Conservation (phyloP, 2,113 vertebrate species). For the Chionomys nivalis region DNA sequence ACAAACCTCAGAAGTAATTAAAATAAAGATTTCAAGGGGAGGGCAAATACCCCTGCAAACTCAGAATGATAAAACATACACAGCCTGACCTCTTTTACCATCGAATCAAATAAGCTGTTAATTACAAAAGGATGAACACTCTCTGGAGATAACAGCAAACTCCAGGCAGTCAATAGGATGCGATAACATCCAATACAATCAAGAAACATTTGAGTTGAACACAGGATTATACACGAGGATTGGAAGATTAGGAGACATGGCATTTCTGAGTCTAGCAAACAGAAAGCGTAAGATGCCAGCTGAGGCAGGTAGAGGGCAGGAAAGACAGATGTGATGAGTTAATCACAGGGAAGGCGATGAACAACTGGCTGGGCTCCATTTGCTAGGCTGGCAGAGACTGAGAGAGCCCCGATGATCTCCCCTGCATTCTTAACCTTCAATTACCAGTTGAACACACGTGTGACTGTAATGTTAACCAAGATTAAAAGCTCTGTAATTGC, state of each 20-base stretch:
- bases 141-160: slow-evolving; percentile 73
- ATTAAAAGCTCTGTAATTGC: not conserved
- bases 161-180: slow-evolving; percentile 72
- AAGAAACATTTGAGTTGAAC: slow-evolving; percentile 81
- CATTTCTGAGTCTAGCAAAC: slow-evolving; percentile 79
- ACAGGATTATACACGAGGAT: slow-evolving; percentile 77
- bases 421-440: slow-evolving; percentile 29
- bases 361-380: slow-evolving; percentile 44
- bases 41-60: slow-evolving; percentile 65
- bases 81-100: slow-evolving; percentile 72
- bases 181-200: slow-evolving; percentile 82
- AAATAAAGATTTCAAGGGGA: slow-evolving; percentile 70
- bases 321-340: slow-evolving; percentile 75
- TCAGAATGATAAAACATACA: slow-evolving; percentile 75
- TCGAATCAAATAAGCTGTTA: slow-evolving; percentile 81
- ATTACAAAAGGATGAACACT: slow-evolving; percentile 82
- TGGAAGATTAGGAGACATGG: slow-evolving; percentile 80
- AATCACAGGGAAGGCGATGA: slow-evolving; percentile 67
- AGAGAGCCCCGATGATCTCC: slow-evolving; percentile 38
- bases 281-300: slow-evolving; percentile 68
- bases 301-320: slow-evolving; percentile 57
- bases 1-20: slow-evolving; percentile 78
- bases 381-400: not conserved
- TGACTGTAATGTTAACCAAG: slow-evolving; percentile 42
- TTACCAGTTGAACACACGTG: not conserved